Conservation (phyloP, 2,797 vertebrate genomes). For the Malacoctenus gilli region DNA sequence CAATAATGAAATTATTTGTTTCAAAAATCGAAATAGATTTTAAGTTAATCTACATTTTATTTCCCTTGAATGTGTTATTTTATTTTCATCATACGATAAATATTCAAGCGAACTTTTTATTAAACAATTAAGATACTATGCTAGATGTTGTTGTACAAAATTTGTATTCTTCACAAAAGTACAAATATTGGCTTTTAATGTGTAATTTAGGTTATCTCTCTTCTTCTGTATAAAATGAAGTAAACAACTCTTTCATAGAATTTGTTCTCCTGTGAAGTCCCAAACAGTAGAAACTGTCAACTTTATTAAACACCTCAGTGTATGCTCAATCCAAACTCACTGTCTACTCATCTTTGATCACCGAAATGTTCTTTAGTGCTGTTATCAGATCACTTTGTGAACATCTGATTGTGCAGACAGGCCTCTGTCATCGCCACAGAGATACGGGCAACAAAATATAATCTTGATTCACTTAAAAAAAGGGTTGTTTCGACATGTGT, state of each 20-base stretch:
- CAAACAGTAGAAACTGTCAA: conserved; percentile 83
- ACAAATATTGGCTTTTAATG: conserved; percentile 99
- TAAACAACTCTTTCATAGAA: conserved; percentile 82
- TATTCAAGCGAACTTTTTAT: conserved; percentile 99
- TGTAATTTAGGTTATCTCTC: conserved; percentile 89
- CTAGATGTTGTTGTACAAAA: conserved; percentile 99
- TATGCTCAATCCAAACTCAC: conserved; percentile 76
- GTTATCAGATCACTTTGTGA: no score
- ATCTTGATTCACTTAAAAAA: no score
- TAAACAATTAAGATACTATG: conserved; percentile 96
- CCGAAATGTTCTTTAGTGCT: neutral
- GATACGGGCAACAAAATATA: no score
- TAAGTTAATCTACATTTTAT: conserved; percentile 92
- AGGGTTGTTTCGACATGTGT: no score
- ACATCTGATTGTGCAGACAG: no score
- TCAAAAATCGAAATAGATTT: conserved; percentile 86
- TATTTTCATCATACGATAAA: conserved; percentile 98
- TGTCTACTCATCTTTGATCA: conserved; percentile 71
- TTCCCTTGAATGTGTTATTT: conserved; percentile 98
- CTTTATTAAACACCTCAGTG: conserved; percentile 86
- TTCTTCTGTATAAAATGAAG: conserved; percentile 84
- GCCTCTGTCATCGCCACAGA: no score
- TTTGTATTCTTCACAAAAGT: conserved; percentile 99
- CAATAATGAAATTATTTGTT: conserved; percentile 94
- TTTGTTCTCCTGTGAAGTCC: conserved; percentile 85